phyloP scores from a whole-genome alignment of 53 echinoderm and acorn worm genomes.

The Holothuria scabra region DNA sequence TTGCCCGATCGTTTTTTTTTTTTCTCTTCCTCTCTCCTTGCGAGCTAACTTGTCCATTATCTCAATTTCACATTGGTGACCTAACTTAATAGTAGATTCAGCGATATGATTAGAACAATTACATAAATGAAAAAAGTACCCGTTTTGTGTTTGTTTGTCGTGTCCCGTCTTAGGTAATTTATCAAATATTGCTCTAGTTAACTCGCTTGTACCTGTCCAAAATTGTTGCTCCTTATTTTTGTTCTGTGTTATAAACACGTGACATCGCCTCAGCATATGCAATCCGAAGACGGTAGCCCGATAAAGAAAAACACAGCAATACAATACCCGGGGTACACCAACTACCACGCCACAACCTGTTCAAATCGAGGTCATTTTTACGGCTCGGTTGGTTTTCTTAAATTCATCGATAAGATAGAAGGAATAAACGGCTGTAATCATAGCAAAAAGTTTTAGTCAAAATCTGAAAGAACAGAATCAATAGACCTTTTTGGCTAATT shows the following conservation, averaged over 20 bases:
- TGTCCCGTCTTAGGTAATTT: conserved; percentile 7
- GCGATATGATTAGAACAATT: conserved; percentile 11
- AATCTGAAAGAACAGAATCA: conserved; percentile 1
- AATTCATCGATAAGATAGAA: background rate
- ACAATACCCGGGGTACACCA: background rate
- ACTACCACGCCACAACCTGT: no score
- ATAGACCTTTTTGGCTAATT: no score
- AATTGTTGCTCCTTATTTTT: background rate
- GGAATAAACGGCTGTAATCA: background rate
- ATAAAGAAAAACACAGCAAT: background rate
- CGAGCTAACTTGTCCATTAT: background rate
- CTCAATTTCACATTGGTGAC: background rate
- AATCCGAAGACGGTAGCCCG: background rate
- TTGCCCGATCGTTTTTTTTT: conserved; percentile 3
- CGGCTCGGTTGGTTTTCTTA: conserved; percentile 3
- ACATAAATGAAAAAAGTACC: conserved; percentile 18
- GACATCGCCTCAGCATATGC: conserved; percentile 19
- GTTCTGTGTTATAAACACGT: background rate
- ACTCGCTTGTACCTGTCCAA: conserved; percentile 12
- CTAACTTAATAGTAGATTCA: background rate
- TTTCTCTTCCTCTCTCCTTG: background rate
- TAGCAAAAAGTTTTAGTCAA: conserved; percentile 1
- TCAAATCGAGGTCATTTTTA: conserved; percentile 18
- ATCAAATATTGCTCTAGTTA: conserved; percentile 3
- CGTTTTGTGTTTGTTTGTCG: conserved; percentile 15